Evolutionary conservation across 30 jellyfish, hydroid and myxozoan genomes (phyloP).

Genomic region (Cassiopea andromeda): DNA sequence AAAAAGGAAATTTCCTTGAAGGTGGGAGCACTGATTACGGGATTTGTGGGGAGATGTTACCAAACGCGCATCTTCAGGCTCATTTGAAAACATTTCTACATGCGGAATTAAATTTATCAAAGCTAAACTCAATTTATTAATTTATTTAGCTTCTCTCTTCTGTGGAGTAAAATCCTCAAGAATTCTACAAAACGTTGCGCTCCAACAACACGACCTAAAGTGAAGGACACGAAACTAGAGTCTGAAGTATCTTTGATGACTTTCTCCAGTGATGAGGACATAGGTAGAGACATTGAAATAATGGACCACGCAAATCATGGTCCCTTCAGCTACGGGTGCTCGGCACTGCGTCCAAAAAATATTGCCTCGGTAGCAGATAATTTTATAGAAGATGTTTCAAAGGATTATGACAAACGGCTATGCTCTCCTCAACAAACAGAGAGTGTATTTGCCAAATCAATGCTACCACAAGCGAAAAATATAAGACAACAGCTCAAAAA

Average conservation of each 20-base stretch:
- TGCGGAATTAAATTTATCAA: no score
- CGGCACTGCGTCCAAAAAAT: no score
- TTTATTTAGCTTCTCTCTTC: not conserved
- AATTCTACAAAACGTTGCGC: not conserved
- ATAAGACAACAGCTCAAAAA: constrained; percentile 10
- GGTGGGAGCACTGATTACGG: no score
- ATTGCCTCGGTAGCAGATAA: no score
- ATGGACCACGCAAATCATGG: not conserved
- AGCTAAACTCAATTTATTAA: not conserved
- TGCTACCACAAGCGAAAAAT: not conserved
- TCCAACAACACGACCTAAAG: not conserved
- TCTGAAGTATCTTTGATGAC: not conserved
- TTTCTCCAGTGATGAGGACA: not conserved
- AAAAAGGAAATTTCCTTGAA: no score
- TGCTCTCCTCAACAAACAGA: not conserved
- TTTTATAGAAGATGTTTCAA: not conserved
- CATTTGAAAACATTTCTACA: no score
- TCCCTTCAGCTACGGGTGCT: no score
- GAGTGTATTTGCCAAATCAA: not conserved
- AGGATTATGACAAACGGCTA: not conserved
- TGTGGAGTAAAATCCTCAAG: not conserved
- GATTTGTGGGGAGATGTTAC: no score
- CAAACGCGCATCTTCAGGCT: no score
- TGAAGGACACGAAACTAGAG: not conserved
- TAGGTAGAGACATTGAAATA: not conserved